A percentile compares a stretch with the other conserved stretches of the same genome.
Conservation (phyloP, 2,888 invertebrate genomes). For the Ptychoptera contaminata region DNA sequence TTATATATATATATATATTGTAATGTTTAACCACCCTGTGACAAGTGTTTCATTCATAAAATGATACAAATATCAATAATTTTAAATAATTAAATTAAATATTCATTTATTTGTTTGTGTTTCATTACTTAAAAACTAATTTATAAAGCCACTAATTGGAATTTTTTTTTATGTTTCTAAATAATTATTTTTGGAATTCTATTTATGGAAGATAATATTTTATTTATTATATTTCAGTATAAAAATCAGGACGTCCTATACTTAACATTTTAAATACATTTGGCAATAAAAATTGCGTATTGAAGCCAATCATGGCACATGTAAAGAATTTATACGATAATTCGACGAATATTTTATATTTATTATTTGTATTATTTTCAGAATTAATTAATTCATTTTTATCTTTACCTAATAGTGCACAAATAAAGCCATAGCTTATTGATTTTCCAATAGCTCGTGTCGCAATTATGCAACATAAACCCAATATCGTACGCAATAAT, state of each 20-base stretch:
- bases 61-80: too few relatives aligned
- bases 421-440: conserved; percentile 49
- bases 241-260: conserved; percentile 70
- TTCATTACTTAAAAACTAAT: too few relatives aligned
- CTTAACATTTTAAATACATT: conserved; percentile 56
- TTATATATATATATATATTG: too few relatives aligned
- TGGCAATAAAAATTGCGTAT: conserved; percentile 60
- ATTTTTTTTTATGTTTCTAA: too few relatives aligned
- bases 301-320: conserved; percentile 65
- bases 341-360: conserved; percentile 61
- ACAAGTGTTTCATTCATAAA: too few relatives aligned
- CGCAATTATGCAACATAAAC: conserved; percentile 56
- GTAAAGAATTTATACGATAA: conserved; percentile 70
- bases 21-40: too few relatives aligned
- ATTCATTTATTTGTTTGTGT: too few relatives aligned
- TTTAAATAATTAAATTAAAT: too few relatives aligned
- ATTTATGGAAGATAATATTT: too few relatives aligned
- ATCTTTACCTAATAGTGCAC: conserved; percentile 51
- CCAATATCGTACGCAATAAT: conserved; percentile 54
- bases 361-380: conserved; percentile 47
- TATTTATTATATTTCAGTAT: conserved; percentile 56
- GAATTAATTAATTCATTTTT: conserved; percentile 47
- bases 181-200: too few relatives aligned
- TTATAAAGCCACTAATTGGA: too few relatives aligned
- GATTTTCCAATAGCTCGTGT: conserved; percentile 53